phyloP scores from a whole-genome alignment of 2,888 invertebrate species.

The Holacanthella duospinosa region DNA sequence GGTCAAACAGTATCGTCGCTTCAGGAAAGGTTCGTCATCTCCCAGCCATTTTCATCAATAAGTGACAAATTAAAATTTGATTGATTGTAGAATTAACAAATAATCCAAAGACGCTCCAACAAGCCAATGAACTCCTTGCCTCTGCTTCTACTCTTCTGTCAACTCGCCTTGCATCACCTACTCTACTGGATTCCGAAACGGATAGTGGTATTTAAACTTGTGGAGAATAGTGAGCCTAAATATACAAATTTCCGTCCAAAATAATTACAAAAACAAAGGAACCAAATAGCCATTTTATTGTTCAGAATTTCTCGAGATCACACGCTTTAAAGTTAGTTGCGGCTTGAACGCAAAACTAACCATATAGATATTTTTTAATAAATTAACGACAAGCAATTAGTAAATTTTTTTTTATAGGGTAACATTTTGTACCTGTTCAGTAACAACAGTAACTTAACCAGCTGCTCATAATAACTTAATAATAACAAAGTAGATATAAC shows the following conservation, averaged over 20 bases:
- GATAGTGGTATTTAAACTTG: constrained; percentile 26
- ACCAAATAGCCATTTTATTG: too few species aligned
- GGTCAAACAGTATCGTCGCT: constrained; percentile 33
- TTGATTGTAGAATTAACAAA: constrained; percentile 24
- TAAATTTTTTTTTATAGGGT: too few species aligned
- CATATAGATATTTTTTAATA: neutral
- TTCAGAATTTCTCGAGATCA: too few species aligned
- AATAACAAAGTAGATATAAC: too few species aligned
- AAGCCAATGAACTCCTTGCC: constrained; percentile 31
- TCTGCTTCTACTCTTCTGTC: constrained; percentile 30
- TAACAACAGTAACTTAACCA: too few species aligned
- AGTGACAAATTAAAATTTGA: neutral
- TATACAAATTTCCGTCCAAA: neutral
- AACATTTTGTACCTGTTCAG: neutral
- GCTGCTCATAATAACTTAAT: too few species aligned
- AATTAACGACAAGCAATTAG: too few species aligned
- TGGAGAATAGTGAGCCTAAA: neutral
- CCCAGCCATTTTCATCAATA: neutral
- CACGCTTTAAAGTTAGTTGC: too few species aligned
- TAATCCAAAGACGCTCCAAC: constrained; percentile 29
- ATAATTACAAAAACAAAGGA: too few species aligned
- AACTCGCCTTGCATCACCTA: constrained; percentile 26
- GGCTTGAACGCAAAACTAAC: too few species aligned
- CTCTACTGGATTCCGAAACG: constrained; percentile 26
- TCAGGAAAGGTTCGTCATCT: constrained; percentile 31